Evolutionary conservation across 2,113 vertebrate genomes (phyloP), one percentile per base, ranked within the genome.

Genomic region (Prinia subflava): DNA sequence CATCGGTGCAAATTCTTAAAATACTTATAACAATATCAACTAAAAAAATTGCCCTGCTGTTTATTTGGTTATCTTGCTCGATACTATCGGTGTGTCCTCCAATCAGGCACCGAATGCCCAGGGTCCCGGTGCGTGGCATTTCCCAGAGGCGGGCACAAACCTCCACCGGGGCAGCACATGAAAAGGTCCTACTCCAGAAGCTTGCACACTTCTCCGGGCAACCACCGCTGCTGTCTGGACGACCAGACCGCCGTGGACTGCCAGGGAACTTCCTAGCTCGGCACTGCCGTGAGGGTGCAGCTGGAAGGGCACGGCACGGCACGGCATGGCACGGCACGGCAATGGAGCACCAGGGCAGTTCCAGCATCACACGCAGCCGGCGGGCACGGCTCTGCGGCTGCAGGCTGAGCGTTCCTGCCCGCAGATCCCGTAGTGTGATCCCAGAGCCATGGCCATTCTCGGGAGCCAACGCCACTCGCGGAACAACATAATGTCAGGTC

Each of bases 61-160:
- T 64, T 68, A 49, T 46, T 85, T 42, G 13, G 15, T 64, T 57
- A 27, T 33, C 67, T 73, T 33, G 44, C 39, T 63, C 37, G 20
- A 1, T 53, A 10, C 52, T 81, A 22, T 9, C 41, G 65, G 8
- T 35, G 50, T 21, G 14, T 44, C 56, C 35, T 85, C 71, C 68
- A 77, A 24, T 9, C 28, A 47, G 50, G 50, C 83, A 76, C 39
- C 4, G 1, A 77, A 73, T 1, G 1, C 76, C 39, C 71, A 30
- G 46, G 37, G n/a, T 37, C 27, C 16, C 1, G 1, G 41, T 1
- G 2, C 0, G 1, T 5, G 22, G 71, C 4, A 2, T 73, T 83
- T 80, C 73, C 39, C 50, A 65, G 59, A 37, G 42, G 68, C 41
- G 25, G 42, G 50, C 68, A 67, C 74, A 53, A 76, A 56, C 37